Evolutionary conservation across 1,140 invertebrate species (phyloP), one percentile per base, ranked within the genome.

Genomic region (Drosophila santomea): DNA sequence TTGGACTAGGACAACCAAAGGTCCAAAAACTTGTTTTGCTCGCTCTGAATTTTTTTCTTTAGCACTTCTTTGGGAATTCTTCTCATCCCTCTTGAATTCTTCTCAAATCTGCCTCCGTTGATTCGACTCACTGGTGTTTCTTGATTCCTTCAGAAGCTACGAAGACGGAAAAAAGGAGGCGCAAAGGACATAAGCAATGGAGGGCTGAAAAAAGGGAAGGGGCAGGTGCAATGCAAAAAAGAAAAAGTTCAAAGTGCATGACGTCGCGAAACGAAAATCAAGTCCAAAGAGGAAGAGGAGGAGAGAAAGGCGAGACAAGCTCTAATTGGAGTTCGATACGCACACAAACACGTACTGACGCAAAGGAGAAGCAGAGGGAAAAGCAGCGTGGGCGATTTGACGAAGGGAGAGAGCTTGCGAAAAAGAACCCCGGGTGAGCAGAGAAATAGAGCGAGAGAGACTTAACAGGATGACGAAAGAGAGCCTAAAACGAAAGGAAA

Each of bases 231-330:
- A 7, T 25, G 8, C 17, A 43, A 56, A 66, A 73, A 43, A 17
- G 23, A 60, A 67, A 59, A 69, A 72, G 78, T 80, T 80, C 66
- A 80, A 84, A 64, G 72, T 80, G 81, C 81, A 60, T 58, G 79
- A 54, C 64, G 52, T 25, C 43, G 38, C 73, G 63, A 66, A 84
- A 57, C 66, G 78, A 68, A 81, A 78, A 68, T 63, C 64, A 68
- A 78, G 59, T n/a, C 20, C 47, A 57, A 43, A 54, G 25, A 14
- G 23, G 17, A 48, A 51, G 28, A 14, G 20, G 5, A 15, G 32
- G 20, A 43, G 36, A 50, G 38, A 38, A 36, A 54, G 51, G 20
- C 35, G 25, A 50, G 72, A 48, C 35, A 51, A 75, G 58, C 71
- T 71, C 56, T 61, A 74, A 72, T 72, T 74, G 52, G 59, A 64